Evolutionary conservation across 2,797 vertebrate genomes (phyloP), one percentile per base, ranked within the genome.

Genomic region (Crax fasciolata): DNA sequence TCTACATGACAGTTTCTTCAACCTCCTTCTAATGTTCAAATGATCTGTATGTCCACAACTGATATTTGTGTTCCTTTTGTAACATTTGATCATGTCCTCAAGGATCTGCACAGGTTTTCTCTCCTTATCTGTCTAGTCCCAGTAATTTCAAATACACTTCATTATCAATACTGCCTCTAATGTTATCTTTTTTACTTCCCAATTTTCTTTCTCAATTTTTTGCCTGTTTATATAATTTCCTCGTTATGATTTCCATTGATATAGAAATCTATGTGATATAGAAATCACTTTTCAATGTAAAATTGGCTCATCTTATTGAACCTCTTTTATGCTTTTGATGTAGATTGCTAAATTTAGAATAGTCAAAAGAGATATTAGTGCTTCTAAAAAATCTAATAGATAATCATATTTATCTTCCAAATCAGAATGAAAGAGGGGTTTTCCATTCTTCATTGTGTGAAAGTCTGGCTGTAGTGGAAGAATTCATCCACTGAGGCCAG

Each of bases 311-410:
- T 67, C 18, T 66, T 54, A 3, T 9, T 46, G 48, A 72, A 48
- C 6, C 11, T 49, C 46, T 44, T 32, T 0, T 4, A 76, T 62
- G 32, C 3, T 3, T 82, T 90, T 73, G 48, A 25, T 32, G 28
- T 3, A 18, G 4, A 24, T 73, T 70, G 10, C 13, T 79, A 4
- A 82, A 70, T 9, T 70, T 73, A 55, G 57, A 16, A 4, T 51
- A 32, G 55, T 73, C 23, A 39, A 62, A 84, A 63, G 41, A 68
- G 73, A 41, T 3, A 55, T 11, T 17, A 30, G 7, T 25, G 1
- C 10, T 62, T 79, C 52, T n/a, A 44, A 27, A 90, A 93, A 82
- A 73, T 70, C 20, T 55, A 9, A 65, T 84, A 79, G 84, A 43
- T 62, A 48, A 70, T 72, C 9, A 25, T 3, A 28, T 76, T 73